Evolutionary conservation across 2,888 invertebrate genomes (phyloP).

Genomic region (Escarpia spicata): DNA sequence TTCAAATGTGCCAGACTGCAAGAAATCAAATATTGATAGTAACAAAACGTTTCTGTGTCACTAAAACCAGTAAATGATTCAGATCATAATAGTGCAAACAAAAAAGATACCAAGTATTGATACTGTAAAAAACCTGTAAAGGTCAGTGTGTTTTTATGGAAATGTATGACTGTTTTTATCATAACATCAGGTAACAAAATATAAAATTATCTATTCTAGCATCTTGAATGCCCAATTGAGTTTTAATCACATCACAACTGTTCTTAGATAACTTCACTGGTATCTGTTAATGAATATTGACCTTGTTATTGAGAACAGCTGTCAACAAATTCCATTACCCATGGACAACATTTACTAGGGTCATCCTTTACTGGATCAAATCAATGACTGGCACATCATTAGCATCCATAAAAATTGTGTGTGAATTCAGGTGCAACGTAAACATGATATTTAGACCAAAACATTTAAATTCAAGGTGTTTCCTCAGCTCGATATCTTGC

Average conservation of each 20-base stretch:
- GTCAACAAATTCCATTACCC: neutral
- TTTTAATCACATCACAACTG: neutral
- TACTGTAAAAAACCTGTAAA: neutral
- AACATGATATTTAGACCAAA: neutral
- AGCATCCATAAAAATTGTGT: neutral
- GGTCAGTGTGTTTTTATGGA: neutral
- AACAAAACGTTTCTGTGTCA: neutral
- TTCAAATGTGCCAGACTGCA: neutral
- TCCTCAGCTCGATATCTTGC: too few species aligned
- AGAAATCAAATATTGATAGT: neutral
- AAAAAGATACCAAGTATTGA: neutral
- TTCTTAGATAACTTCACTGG: neutral
- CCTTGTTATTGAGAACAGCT: neutral
- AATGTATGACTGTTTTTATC: neutral
- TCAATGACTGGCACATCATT: neutral
- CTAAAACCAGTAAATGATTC: neutral
- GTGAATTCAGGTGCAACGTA: neutral
- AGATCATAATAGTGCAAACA: neutral
- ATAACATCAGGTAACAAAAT: neutral
- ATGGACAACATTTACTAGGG: neutral
- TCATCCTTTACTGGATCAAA: neutral
- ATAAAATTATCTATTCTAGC: neutral
- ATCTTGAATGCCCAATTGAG: neutral
- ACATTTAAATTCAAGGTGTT: neutral
- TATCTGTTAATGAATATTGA: slow-evolving; percentile 12